Evolutionary conservation across 2,797 vertebrate species (phyloP), one percentile per base, ranked within the genome.

Genomic region (Acanthornis magna): DNA sequence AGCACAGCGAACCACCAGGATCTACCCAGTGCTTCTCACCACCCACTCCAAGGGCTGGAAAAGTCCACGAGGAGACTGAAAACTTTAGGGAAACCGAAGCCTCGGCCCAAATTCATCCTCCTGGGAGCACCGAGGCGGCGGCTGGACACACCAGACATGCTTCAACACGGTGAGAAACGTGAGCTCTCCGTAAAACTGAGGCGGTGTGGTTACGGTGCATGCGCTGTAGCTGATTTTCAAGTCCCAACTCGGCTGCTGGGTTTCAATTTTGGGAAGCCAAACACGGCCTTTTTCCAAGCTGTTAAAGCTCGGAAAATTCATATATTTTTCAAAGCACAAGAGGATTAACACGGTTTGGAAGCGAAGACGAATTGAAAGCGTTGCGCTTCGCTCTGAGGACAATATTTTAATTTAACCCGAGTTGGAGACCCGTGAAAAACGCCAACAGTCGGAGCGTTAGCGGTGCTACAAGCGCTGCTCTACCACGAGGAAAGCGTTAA

Each of bases 391-490:
- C 23, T 29, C 47, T 2, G 1, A 5, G 3, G 60, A 3, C 0
- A 11, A 1, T 1, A 6, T n/a, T 57, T 19, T 21, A 6, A 19
- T 38, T 65, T 3, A 72, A 74, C 66, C 88, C 83, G 96, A 97
- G 97, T 97, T 96, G 93, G 96, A 88, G 93, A 94, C 66, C 34
- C 67, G 21, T 92, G 97, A 97, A 97, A 97, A 95, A 77, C 70
- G 89, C 85, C n/a, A n/a, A 38, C 88, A 87, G 88, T 5, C 5
- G 22, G 85, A 77, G 92, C 70, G 61, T 86, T 66, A 93, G 97
- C 91, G 77, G 95, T 86, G 96, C 96, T 77, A 80, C 94, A 97
- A 98, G 97, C 92, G 89, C 95, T 92, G 91, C 45, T 93, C 84
- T 95, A 91, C 88, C 60, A 22, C 26, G 23, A n/a, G 71, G 85